Evolutionary conservation across 2,888 invertebrate genomes (phyloP).

Genomic region (Augochlorella aurata): DNA sequence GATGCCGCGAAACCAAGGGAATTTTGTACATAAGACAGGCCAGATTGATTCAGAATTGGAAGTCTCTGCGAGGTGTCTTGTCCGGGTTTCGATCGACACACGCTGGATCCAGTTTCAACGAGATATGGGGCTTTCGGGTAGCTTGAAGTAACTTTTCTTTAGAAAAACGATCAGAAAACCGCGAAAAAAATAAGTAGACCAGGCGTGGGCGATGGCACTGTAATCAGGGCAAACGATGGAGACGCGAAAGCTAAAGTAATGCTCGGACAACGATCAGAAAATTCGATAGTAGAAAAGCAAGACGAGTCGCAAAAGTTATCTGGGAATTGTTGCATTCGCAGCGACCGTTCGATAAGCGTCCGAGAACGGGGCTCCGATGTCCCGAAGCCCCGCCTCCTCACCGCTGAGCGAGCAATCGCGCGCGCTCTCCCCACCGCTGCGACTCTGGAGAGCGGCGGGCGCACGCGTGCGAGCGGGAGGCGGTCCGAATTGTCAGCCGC

Average conservation of each 20-base stretch:
- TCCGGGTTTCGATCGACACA: conserved; percentile 32
- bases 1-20: conserved; percentile 26
- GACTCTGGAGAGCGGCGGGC: not conserved
- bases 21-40: conserved; percentile 50
- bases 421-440: not conserved
- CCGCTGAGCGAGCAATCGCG: not conserved
- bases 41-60: conserved; percentile 25
- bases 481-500: not conserved
- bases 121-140: conserved; percentile 29
- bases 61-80: conserved; percentile 32
- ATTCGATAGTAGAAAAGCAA: too few relatives aligned
- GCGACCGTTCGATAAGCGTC: not conserved
- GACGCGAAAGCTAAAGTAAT: not conserved
- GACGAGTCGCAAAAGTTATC: not conserved
- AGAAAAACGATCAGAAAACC: not conserved
- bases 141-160: conserved; percentile 20
- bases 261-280: too few relatives aligned
- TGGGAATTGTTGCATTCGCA: not conserved
- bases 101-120: conserved; percentile 33
- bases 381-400: not conserved
- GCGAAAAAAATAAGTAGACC: not conserved
- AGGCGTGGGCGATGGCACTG: not conserved
- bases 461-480: not conserved
- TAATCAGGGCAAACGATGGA: not conserved
- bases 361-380: not conserved